Evolutionary conservation across 2,888 invertebrate genomes (phyloP).

Genomic region (Coleophora deauratella): DNA sequence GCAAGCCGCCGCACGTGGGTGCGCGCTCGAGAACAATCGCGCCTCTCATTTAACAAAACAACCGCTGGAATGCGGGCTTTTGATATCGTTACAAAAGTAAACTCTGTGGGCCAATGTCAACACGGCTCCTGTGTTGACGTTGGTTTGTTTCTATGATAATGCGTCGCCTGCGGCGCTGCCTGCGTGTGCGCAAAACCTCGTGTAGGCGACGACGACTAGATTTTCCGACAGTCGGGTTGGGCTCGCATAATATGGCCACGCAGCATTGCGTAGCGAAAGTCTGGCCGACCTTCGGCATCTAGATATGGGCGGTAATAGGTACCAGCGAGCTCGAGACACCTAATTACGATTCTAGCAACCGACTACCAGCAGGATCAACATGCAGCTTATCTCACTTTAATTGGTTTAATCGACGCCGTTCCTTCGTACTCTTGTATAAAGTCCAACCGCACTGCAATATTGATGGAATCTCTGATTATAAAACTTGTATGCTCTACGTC

Average conservation of each 20-base stretch:
- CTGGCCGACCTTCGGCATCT: conserved; percentile 64
- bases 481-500: background rate
- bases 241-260: conserved; percentile 46
- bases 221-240: conserved; percentile 55
- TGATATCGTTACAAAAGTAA: conserved; percentile 64
- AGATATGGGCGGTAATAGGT: conserved; percentile 59
- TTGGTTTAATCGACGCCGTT: background rate
- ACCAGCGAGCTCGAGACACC: conserved; percentile 47
- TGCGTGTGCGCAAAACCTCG: conserved; percentile 18
- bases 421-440: too few relatives aligned
- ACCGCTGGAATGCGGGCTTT: conserved; percentile 59
- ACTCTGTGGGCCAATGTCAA: conserved; percentile 67
- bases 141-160: conserved; percentile 58
- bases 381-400: conserved; percentile 1
- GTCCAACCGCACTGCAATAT: background rate
- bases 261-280: conserved; percentile 58
- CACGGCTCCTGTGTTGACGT: conserved; percentile 49
- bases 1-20: conserved; percentile 53
- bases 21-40: conserved; percentile 55
- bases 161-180: conserved; percentile 15
- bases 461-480: too few relatives aligned
- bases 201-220: conserved; percentile 52
- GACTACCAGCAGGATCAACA: conserved; percentile 2
- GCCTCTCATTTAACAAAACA: conserved; percentile 47
- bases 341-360: conserved; percentile 42